phyloP scores from a whole-genome alignment of 2,888 invertebrate species.

The Tetragnatha montana region DNA sequence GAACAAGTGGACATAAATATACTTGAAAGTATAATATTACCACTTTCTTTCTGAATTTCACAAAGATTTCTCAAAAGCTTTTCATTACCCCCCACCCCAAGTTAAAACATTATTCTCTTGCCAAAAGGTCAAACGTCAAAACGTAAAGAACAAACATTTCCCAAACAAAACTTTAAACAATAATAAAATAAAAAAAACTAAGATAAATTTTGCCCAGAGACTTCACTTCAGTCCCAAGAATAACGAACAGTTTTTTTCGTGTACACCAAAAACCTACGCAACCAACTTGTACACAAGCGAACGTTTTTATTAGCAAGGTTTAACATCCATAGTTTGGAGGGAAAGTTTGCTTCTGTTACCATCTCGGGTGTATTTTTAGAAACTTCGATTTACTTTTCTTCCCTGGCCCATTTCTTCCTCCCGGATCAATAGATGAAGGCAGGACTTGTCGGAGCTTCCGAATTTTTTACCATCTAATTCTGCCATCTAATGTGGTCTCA shows the following conservation, averaged over 20 bases:
- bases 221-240: neutral
- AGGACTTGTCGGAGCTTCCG: conserved; percentile 6
- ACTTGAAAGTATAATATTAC: too few relatives aligned
- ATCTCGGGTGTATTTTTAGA: conserved; percentile 26
- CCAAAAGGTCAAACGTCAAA: too few relatives aligned
- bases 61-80: too few relatives aligned
- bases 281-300: neutral
- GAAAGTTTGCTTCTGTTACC: neutral
- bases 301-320: neutral
- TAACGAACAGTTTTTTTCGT: neutral
- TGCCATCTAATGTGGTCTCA: neutral
- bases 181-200: too few relatives aligned
- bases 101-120: too few relatives aligned
- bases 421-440: neutral
- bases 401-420: conserved; percentile 7
- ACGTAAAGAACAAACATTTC: too few relatives aligned
- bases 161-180: too few relatives aligned
- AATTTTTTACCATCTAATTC: neutral
- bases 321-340: neutral
- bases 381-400: conserved; percentile 28
- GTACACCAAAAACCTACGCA: neutral
- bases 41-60: too few relatives aligned
- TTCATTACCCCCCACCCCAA: too few relatives aligned
- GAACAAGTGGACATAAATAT: too few relatives aligned
- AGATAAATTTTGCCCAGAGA: neutral